These are phyloP conservation scores for Arrhopalites spinosus DNA, from an alignment of 2,888 invertebrate species.

Conservation along the genomic window DNA sequence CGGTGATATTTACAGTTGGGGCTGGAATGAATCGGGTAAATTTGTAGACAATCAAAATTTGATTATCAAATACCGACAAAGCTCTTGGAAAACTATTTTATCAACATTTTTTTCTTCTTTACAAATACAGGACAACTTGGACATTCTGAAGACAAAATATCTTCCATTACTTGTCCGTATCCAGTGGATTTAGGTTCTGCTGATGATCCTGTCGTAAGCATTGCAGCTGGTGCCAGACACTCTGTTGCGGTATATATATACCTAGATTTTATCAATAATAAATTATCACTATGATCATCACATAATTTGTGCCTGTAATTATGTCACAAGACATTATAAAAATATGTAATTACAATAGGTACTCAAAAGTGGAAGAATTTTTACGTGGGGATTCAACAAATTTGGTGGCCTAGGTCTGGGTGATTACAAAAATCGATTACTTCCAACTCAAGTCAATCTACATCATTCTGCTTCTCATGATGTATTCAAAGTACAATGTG, in stretches of 20 bases:
- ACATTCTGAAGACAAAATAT: slow-evolving; percentile 61
- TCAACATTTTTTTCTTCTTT: no score
- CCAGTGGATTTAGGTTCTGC: slow-evolving; percentile 53
- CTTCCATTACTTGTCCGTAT: slow-evolving; percentile 42
- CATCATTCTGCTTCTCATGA: neutral
- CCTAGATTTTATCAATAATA: no score
- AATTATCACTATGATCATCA: no score
- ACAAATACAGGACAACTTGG: slow-evolving; percentile 65
- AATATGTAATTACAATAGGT: no score
- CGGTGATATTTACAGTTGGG: slow-evolving; percentile 83
- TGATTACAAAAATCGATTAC: slow-evolving; percentile 29
- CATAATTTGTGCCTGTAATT: no score
- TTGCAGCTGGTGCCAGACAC: slow-evolving; percentile 50
- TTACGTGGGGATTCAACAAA: slow-evolving; percentile 49
- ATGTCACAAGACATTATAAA: no score
- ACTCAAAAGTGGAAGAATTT: slow-evolving; percentile 47
- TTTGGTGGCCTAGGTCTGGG: slow-evolving; percentile 46
- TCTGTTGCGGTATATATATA: no score
- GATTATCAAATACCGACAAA: no score
- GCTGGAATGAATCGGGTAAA: slow-evolving; percentile 71
- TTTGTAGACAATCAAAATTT: no score
- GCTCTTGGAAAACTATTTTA: no score
- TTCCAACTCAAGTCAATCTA: slow-evolving; percentile 39
- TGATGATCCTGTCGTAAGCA: slow-evolving; percentile 46
- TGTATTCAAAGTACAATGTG: slow-evolving; percentile 13